Conservation (phyloP, 2,888 invertebrate genomes). For the Oligia fasciuncula region DNA sequence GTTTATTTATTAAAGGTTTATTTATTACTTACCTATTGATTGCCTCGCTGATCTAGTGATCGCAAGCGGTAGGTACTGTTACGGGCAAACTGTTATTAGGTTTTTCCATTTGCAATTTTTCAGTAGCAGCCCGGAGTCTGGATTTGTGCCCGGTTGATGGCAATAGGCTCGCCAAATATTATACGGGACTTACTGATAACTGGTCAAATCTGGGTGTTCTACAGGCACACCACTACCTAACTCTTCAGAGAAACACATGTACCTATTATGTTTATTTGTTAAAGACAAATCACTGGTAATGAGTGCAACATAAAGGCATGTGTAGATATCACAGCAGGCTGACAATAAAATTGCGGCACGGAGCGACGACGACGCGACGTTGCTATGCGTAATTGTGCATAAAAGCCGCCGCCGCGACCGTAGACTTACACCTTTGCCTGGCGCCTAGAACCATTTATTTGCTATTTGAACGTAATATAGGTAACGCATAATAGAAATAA, state of each 20-base stretch:
- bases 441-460: conserved; percentile 4
- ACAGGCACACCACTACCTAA: not conserved
- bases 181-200: not conserved
- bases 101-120: not conserved
- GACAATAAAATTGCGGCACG: not conserved
- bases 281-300: not conserved
- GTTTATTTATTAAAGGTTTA: not conserved
- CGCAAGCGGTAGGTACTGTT: not conserved
- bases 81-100: not conserved
- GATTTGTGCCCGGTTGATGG: not conserved
- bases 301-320: conserved; percentile 8
- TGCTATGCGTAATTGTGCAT: conserved; percentile 37
- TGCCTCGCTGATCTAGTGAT: not conserved
- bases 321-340: not conserved
- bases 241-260: not conserved
- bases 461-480: not conserved
- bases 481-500: not conserved
- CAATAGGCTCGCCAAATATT: too few relatives aligned
- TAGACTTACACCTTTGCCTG: conserved; percentile 30
- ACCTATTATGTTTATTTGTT: not conserved
- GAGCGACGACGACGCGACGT: conserved; percentile 6
- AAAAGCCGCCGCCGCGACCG: conserved; percentile 31
- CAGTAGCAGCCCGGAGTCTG: not conserved
- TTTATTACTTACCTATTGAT: not conserved
- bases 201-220: not conserved